Percentiles rank a stretch among this genome's conserved stretches.
Conservation (phyloP, 2,888 invertebrate genomes). For the Amiota minor region DNA sequence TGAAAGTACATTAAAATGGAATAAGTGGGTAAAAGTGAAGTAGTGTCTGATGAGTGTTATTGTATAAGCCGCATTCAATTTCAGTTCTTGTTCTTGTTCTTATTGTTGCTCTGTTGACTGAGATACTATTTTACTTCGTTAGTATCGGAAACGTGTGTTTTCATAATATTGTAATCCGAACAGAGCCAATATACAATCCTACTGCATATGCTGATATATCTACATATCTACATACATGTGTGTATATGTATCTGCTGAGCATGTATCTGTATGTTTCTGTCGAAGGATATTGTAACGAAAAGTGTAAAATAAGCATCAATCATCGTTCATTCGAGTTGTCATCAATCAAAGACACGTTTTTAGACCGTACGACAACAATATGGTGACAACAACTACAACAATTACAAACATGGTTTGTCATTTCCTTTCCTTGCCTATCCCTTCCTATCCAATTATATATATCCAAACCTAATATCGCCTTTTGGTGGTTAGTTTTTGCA, state of each 20-base stretch:
- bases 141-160: conserved; percentile 59
- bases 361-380: conserved; percentile 51
- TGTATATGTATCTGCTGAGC: too few relatives aligned
- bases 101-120: too few relatives aligned
- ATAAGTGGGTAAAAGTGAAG: too few relatives aligned
- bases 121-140: conserved; percentile 53
- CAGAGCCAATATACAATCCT: conserved; percentile 23
- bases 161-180: conserved; percentile 57
- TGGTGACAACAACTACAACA: conserved; percentile 49
- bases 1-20: too few relatives aligned
- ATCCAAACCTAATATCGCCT: too few relatives aligned
- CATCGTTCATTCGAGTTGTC: conserved; percentile 72
- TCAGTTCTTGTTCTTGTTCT: too few relatives aligned
- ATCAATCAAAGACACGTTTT: conserved; percentile 68
- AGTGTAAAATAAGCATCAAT: conserved; percentile 71
- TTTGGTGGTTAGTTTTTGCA: too few relatives aligned
- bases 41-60: too few relatives aligned
- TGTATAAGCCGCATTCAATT: too few relatives aligned
- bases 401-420: conserved; percentile 50
- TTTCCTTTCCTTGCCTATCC: conserved; percentile 15
- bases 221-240: conserved; percentile 13
- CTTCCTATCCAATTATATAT: too few relatives aligned
- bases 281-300: conserved; percentile 66
- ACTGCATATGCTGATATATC: conserved; percentile 44
- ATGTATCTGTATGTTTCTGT: conserved; percentile 49